phyloP scores from a whole-genome alignment of 2,797 vertebrate genomes.

The Adelosebastes latens region DNA sequence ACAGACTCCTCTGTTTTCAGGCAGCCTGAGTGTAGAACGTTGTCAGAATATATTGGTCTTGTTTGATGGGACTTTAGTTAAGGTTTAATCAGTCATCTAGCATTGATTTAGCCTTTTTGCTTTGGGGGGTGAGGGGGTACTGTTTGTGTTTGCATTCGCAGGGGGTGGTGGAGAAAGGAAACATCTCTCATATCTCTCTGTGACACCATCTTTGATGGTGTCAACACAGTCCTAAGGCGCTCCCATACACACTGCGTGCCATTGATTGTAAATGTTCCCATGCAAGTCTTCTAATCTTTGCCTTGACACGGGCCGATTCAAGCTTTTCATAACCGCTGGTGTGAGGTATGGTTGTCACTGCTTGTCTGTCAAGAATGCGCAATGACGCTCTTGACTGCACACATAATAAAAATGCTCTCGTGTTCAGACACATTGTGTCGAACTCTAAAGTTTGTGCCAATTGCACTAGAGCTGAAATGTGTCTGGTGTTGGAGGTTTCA shows the following conservation, averaged over 20 bases:
- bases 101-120: constrained; percentile 7
- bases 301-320: constrained; percentile 7
- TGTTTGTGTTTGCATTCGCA: constrained; percentile 20
- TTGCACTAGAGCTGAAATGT: not conserved
- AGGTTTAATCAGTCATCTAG: constrained; percentile 51
- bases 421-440: not conserved
- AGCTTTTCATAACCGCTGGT: constrained; percentile 21
- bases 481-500: not conserved
- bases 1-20: constrained; percentile 39
- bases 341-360: constrained; percentile 7
- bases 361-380: constrained; percentile 1
- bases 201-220: constrained; percentile 22
- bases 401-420: not conserved
- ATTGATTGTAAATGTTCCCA: constrained; percentile 23
- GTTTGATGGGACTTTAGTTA: constrained; percentile 33
- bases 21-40: not conserved
- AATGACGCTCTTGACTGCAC: not conserved
- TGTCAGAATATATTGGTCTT: constrained; percentile 43
- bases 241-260: constrained; percentile 11
- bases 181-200: constrained; percentile 5
- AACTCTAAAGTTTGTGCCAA: not conserved
- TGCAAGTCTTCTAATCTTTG: constrained; percentile 29
- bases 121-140: not conserved
- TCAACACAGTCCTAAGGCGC: constrained; percentile 21
- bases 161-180: not conserved